A percentile compares a stretch with the other conserved stretches of the same genome.
Evolutionary conservation across 2,797 vertebrate genomes (phyloP).

Genomic region (Galago senegalensis): DNA sequence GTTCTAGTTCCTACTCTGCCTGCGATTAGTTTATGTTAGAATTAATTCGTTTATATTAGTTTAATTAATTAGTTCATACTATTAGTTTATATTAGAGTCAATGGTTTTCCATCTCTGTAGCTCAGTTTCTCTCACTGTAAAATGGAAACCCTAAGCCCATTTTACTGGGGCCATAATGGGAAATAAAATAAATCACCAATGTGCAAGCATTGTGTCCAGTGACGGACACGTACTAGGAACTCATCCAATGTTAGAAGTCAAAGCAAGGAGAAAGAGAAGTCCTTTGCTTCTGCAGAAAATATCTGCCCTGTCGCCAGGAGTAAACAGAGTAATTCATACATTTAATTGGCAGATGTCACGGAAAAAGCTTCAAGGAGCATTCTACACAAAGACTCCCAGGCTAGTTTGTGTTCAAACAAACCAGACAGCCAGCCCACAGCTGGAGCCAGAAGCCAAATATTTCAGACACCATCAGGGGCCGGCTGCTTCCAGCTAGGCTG

Average conservation of each 20-base stretch:
- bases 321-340: conserved; percentile 73
- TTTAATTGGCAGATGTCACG: conserved; percentile 77
- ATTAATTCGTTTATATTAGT: no score
- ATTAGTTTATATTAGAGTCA: no score
- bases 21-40: background rate
- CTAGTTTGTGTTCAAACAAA: conserved; percentile 81
- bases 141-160: background rate
- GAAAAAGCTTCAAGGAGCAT: conserved; percentile 79
- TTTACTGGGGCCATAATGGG: background rate
- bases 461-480: conserved; percentile 81
- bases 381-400: conserved; percentile 81
- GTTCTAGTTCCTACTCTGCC: background rate
- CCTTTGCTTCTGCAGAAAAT: conserved; percentile 63
- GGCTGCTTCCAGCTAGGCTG: conserved; percentile 62
- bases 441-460: conserved; percentile 77
- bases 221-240: background rate
- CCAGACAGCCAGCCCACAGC: conserved; percentile 81
- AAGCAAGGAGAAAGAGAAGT: conserved; percentile 22
- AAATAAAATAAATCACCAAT: conserved; percentile 8
- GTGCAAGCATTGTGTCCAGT: background rate
- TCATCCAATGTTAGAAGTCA: background rate
- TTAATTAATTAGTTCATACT: no score
- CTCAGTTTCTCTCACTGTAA: conserved; percentile 42
- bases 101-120: background rate
- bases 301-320: conserved; percentile 60